A percentile compares a stretch with the other conserved stretches of the same genome.
Conservation (phyloP, 2,888 invertebrate species). For the Hirtodrosophila duncani region DNA sequence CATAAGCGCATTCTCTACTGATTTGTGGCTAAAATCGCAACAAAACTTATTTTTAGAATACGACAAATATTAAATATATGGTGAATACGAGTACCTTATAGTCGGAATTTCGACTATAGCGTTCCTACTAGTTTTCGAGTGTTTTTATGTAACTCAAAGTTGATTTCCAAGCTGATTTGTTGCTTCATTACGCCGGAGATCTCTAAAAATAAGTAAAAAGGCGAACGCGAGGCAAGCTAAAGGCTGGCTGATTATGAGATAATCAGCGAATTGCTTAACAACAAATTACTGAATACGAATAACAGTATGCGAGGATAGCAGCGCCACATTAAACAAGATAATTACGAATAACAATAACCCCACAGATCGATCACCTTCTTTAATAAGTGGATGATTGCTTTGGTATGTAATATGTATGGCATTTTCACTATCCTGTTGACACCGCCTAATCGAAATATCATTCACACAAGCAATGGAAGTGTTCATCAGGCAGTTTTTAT, state of each 20-base stretch:
- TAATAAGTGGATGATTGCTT: too few species aligned
- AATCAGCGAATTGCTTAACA: conserved; percentile 57
- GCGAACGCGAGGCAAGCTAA: conserved; percentile 43
- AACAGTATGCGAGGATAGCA: conserved; percentile 5
- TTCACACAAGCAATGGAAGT: too few species aligned
- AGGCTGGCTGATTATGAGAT: conserved; percentile 67
- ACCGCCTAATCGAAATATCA: too few species aligned
- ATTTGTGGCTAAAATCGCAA: too few species aligned
- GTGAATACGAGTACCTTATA: too few species aligned
- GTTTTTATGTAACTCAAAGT: conserved; percentile 50
- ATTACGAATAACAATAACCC: neutral
- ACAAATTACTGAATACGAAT: conserved; percentile 35
- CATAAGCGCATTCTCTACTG: too few species aligned
- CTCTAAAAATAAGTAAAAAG: conserved; percentile 37
- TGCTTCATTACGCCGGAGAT: conserved; percentile 53
- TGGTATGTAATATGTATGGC: too few species aligned
- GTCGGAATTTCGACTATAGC: neutral
- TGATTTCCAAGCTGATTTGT: conserved; percentile 50
- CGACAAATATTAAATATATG: too few species aligned
- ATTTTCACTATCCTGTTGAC: too few species aligned
- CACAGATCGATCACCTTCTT: neutral
- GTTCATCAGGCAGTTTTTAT: too few species aligned
- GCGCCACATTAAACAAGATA: neutral
- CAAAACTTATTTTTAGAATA: too few species aligned
- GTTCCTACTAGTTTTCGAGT: conserved; percentile 21